Base-by-base conservation (phyloP, 2,888 invertebrate genomes). In the Prenolepis imparis region DNA sequence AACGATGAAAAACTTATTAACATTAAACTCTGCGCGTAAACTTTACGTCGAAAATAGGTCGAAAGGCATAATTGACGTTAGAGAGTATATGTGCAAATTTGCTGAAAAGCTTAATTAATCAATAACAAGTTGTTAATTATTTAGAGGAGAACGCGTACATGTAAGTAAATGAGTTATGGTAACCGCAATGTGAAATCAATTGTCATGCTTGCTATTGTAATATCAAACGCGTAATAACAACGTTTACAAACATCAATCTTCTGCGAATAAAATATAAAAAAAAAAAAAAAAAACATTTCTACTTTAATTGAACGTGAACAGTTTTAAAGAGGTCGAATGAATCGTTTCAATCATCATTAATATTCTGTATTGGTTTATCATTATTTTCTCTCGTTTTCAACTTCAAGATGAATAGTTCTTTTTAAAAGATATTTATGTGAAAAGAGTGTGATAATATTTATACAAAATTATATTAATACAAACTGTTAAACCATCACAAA, bases 111-210 rank as follows among this genome's bases (percentile, higher is more conserved):
- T 57, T 63, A 77, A 91, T 91, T 89, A 90, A 91, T 92, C 90
- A 88, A 89, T 91, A 90, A 86, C 88, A 86, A 88, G 90, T 90
- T 91, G 89, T 91, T 92, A 91, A 92, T 91, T 90, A 88, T 83
- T 83, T 78, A 75, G 63, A 82, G 63, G 67, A 75, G n/a, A 63
- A 66, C 55, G 57, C 39, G 61, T 70, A 66, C 63, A 74, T 61
- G 87, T 82, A 74, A 85, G 59, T 59, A 72, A 39, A 84, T 41
- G 72, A 72, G 24, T 61, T 44, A 41, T 24, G 67, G 21, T 36
- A 44, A 36, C 68, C 84, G 86, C 82, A 82, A 88, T 84, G 72
- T 61, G 63, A 89, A 88, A 91, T 89, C 87, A 86, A 91, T 90
- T 89, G 85, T 85, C 78, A 74, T 68, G 83, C 80, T 78, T 80